Evolutionary conservation across 2,797 vertebrate genomes (phyloP), one percentile per base, ranked within the genome.

Genomic region (Anomalospiza imberbis): DNA sequence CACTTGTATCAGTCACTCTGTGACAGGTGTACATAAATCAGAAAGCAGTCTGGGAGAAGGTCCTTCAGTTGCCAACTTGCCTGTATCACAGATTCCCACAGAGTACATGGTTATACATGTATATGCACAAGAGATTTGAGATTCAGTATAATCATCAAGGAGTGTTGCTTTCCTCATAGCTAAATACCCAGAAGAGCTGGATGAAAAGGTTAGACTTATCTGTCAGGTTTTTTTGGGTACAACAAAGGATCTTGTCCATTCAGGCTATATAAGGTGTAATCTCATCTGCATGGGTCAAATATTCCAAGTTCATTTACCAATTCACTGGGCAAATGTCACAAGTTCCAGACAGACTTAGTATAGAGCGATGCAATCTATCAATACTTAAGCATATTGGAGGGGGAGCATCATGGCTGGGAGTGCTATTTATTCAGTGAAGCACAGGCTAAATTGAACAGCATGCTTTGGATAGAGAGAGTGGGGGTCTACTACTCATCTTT

Each of bases 201-300:
- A 67, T 96, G 95, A 91, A 98, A 98, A 97, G 96, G 97, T 97
- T 98, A 98, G 95, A 93, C 16, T 13, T 95, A 96, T 96, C 95
- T 96, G 88, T 97, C 95, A 97, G 94, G 60, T 79, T 97, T 97
- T 97, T 97, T 96, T 75, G 94, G 96, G 78, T 96, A 89, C 93
- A 96, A 96, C 95, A 97, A 97, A 92, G 81, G 94, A 91, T 95
- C 92, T 93, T 93, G 96, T 94, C 96, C 91, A 40, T 94, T 94
- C 89, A 68, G 85, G 79, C 65, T 74, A 94, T 84, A 96, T 47
- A 75, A 97, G 91, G 84, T 24, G 26, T 95, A 96, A 97, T 96
- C 91, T 97, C 72, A 81, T 88, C 91, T 97, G 78, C 81, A 53
- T 86, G 96, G 96, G 97, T 97, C 95, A 97, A 84, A 93, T 94